A percentile compares a stretch with the other conserved stretches of the same genome.
Conservation (phyloP, 2,888 invertebrate genomes). For the Epinotia ramella region DNA sequence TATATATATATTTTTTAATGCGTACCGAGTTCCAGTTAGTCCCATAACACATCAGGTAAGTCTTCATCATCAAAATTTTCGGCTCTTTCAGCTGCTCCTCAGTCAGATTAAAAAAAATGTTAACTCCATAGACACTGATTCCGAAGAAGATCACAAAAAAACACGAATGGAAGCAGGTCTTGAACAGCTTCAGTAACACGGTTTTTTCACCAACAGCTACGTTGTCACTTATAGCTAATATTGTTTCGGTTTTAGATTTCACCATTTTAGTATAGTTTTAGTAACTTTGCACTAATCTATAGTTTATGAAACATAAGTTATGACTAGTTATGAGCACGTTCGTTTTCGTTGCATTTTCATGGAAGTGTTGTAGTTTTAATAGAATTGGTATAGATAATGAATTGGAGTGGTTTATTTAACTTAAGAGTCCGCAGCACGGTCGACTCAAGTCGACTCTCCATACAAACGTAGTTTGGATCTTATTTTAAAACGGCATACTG, state of each 20-base stretch:
- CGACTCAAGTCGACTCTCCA: too few species aligned
- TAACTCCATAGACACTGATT: slow-evolving; percentile 22
- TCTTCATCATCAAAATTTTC: slow-evolving; percentile 16
- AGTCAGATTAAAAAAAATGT: slow-evolving; percentile 25
- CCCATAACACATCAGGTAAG: not conserved
- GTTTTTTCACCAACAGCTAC: slow-evolving; percentile 8
- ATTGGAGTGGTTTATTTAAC: too few species aligned
- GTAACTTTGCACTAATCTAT: not conserved
- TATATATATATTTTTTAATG: too few species aligned
- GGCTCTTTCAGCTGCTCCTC: slow-evolving; percentile 27
- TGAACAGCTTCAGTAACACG: slow-evolving; percentile 11
- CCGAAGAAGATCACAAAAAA: not conserved
- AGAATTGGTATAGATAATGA: too few species aligned
- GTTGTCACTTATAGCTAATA: slow-evolving; percentile 15
- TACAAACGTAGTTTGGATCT: too few species aligned
- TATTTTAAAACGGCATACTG: too few species aligned
- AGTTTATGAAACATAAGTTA: not conserved
- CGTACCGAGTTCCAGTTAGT: slow-evolving; percentile 32
- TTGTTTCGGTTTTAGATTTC: slow-evolving; percentile 17
- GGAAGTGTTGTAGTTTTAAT: not conserved
- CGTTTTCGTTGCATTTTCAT: not conserved
- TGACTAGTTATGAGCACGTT: not conserved
- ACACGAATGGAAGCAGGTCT: slow-evolving; percentile 13
- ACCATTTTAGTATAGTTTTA: slow-evolving; percentile 17
- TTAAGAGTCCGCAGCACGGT: too few species aligned